Percentiles rank a stretch among this genome's conserved stretches.
Conservation (phyloP, 2,113 vertebrate species). For the Sinocyclocheilus rhinocerous region DNA sequence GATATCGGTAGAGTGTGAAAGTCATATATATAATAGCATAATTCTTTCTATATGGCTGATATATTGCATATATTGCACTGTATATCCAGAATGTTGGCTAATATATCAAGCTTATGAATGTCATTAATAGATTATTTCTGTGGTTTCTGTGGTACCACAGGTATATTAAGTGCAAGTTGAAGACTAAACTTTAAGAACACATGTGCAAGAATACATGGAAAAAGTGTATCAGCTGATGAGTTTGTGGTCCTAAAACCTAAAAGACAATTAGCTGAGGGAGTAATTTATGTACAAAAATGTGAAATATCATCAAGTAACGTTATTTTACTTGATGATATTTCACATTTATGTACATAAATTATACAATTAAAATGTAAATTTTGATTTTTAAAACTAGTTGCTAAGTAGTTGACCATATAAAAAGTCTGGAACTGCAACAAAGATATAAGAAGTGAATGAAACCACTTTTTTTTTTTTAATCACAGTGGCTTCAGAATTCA, state of each 20-base stretch:
- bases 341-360: no score
- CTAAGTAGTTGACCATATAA: not conserved
- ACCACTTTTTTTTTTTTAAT: no score
- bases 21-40: slow-evolving; percentile 16
- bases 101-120: not conserved
- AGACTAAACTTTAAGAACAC: not conserved
- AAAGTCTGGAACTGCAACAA: not conserved
- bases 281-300: no score
- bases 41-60: not conserved
- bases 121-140: not conserved
- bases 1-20: not conserved
- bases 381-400: not conserved
- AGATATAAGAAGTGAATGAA: not conserved
- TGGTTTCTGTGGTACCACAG: not conserved
- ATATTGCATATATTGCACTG: not conserved
- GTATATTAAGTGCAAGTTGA: not conserved
- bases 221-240: not conserved
- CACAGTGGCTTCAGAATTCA: not conserved
- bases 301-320: no score
- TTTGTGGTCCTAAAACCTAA: not conserved
- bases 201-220: not conserved
- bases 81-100: not conserved
- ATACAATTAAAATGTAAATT: not conserved
- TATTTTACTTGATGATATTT: no score
- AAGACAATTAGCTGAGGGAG: not conserved